phyloP scores from a whole-genome alignment of 1,140 invertebrate species.

The Drosophila watanabei region DNA sequence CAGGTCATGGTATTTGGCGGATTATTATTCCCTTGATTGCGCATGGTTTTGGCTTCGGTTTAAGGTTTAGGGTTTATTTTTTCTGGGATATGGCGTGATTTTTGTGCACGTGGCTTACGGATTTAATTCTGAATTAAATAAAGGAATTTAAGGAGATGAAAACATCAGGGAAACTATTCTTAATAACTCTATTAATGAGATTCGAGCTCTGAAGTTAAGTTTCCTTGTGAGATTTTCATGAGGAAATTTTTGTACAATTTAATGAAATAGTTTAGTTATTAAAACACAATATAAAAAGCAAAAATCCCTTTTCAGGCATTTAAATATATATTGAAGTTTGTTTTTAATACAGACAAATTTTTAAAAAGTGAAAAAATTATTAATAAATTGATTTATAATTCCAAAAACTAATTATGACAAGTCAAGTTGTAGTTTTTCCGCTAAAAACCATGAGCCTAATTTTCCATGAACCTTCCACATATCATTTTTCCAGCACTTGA shows the following conservation, averaged over 20 bases:
- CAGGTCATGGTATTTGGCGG: constrained; percentile 66
- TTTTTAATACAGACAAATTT: too few relatives aligned
- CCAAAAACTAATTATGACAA: not conserved
- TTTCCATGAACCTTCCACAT: constrained; percentile 1
- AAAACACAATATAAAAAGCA: too few relatives aligned
- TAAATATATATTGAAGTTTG: too few relatives aligned
- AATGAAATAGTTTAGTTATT: too few relatives aligned
- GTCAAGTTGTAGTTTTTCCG: not conserved
- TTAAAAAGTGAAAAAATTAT: too few relatives aligned
- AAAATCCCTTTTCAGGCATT: too few relatives aligned
- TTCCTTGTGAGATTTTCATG: not conserved
- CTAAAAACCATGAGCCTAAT: not conserved
- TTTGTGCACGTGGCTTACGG: constrained; percentile 47
- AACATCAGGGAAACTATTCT: not conserved
- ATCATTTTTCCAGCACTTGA: not conserved
- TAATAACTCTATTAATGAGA: not conserved
- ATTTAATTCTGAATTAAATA: not conserved
- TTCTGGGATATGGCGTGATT: constrained; percentile 48
- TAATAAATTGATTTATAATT: too few relatives aligned
- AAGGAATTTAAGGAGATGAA: not conserved
- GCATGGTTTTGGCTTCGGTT: constrained; percentile 37
- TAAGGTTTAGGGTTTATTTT: constrained; percentile 13
- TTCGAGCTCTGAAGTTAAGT: not conserved
- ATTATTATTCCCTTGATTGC: constrained; percentile 45
- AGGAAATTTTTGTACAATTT: not conserved